phyloP scores from a whole-genome alignment of 1,140 invertebrate genomes.

The Platyscapa corneri region DNA sequence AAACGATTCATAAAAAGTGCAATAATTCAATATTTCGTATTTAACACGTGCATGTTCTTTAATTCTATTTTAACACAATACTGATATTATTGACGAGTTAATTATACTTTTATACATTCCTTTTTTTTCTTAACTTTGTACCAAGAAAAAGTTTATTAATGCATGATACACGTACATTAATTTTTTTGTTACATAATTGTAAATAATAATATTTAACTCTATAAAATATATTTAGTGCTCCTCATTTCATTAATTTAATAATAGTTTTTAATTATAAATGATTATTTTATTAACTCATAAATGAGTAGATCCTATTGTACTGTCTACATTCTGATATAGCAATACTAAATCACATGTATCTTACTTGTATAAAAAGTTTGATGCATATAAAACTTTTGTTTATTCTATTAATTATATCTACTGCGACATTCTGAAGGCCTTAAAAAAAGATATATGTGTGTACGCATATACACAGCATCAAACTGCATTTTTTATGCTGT shows the following conservation, averaged over 20 bases:
- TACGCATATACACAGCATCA: slow-evolving; percentile 7
- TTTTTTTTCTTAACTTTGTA: slow-evolving; percentile 8
- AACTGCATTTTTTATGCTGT: slow-evolving; percentile 24
- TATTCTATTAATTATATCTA: slow-evolving; percentile 22
- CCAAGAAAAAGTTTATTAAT: slow-evolving; percentile 10
- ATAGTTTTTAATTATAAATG: not conserved
- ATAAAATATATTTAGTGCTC: not conserved
- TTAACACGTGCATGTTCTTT: slow-evolving; percentile 19
- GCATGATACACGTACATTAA: slow-evolving; percentile 3
- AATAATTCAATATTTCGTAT: not conserved
- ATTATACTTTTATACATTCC: slow-evolving; percentile 45
- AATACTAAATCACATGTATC: not conserved
- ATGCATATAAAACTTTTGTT: slow-evolving; percentile 20
- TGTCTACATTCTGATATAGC: not conserved
- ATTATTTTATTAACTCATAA: not conserved
- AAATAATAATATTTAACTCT: not conserved
- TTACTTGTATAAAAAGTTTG: not conserved
- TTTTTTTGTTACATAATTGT: not conserved
- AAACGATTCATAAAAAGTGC: not conserved
- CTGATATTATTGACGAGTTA: not conserved
- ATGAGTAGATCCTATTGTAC: not conserved
- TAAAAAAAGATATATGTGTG: slow-evolving; percentile 10
- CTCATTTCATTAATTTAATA: not conserved
- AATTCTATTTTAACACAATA: slow-evolving; percentile 1
- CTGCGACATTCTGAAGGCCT: slow-evolving; percentile 39